Evolutionary conservation across 2,888 invertebrate species (phyloP).

Genomic region (Oscheius myriophilus): DNA sequence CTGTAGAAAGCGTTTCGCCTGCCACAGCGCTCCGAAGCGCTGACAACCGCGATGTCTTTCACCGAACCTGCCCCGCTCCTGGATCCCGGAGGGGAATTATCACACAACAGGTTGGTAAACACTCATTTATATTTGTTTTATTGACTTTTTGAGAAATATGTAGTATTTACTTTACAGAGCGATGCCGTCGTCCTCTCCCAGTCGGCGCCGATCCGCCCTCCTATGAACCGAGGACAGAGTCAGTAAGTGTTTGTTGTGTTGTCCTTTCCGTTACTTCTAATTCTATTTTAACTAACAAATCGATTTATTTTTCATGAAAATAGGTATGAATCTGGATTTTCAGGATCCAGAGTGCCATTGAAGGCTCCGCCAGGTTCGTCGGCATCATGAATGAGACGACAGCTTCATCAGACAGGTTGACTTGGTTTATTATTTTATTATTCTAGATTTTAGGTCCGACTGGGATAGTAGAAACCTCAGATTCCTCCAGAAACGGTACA

Average conservation of each 20-base stretch:
- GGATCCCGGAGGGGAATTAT: no score
- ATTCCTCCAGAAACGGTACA: conserved; percentile 14
- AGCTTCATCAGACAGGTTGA: conserved; percentile 5
- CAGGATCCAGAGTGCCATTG: conserved; percentile 20
- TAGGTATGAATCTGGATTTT: conserved; percentile 4
- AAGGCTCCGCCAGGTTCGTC: conserved; percentile 17
- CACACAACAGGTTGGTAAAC: no score
- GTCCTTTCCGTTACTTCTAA: not conserved
- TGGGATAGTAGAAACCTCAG: conserved; percentile 19
- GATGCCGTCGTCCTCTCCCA: not conserved
- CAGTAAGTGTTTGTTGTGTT: conserved; percentile 12
- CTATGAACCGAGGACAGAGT: conserved; percentile 14
- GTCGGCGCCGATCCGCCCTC: not conserved
- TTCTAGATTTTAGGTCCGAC: conserved; percentile 10
- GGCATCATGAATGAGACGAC: conserved; percentile 15
- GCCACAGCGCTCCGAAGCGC: no score
- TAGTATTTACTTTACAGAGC: no score
- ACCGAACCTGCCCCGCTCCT: no score
- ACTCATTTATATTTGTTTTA: no score
- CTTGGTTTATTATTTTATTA: not conserved
- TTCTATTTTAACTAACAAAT: no score
- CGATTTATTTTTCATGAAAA: no score
- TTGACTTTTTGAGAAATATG: no score
- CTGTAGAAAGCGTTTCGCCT: no score
- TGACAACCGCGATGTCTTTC: no score